Evolutionary conservation across 2,888 invertebrate species (phyloP).

Genomic region (Salpingus planirostris): DNA sequence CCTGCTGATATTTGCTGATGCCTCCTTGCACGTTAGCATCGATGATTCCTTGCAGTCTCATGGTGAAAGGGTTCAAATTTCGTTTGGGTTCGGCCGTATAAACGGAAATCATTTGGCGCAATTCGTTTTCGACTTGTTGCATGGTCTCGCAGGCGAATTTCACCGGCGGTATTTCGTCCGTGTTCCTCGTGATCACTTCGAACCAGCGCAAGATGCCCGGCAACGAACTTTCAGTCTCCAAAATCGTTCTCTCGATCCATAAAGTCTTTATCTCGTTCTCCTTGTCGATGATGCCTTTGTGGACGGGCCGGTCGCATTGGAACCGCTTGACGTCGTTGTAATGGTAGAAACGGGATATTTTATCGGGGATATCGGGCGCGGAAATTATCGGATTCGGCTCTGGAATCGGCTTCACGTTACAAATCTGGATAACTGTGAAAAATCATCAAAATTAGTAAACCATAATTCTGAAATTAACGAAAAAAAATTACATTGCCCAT

Average conservation of each 20-base stretch:
- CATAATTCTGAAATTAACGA: conserved; percentile 3
- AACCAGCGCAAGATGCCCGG: conserved; percentile 94
- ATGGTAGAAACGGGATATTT: conserved; percentile 80
- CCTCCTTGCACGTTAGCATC: conserved; percentile 96
- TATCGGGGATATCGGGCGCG: conserved; percentile 66
- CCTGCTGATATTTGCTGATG: conserved; percentile 89
- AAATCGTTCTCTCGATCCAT: conserved; percentile 87
- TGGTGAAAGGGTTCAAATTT: conserved; percentile 86
- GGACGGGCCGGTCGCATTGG: conserved; percentile 81
- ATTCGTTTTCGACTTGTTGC: conserved; percentile 78
- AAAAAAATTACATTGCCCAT: conserved; percentile 62
- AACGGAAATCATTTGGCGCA: conserved; percentile 69
- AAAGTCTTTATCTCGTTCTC: conserved; percentile 94
- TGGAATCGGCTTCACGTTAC: conserved; percentile 85
- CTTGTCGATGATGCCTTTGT: conserved; percentile 83
- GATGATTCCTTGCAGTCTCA: conserved; percentile 82
- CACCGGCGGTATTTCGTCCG: conserved; percentile 73
- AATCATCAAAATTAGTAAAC: conserved; percentile 5
- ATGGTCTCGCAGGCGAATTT: conserved; percentile 89
- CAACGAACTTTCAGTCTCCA: conserved; percentile 72
- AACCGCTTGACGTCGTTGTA: conserved; percentile 87
- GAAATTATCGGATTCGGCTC: conserved; percentile 49
- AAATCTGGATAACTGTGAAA: conserved; percentile 78
- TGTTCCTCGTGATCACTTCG: conserved; percentile 68
- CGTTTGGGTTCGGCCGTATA: conserved; percentile 73